phyloP scores from a whole-genome alignment of 2,797 vertebrate species.

The Arctocebus calabarensis region DNA sequence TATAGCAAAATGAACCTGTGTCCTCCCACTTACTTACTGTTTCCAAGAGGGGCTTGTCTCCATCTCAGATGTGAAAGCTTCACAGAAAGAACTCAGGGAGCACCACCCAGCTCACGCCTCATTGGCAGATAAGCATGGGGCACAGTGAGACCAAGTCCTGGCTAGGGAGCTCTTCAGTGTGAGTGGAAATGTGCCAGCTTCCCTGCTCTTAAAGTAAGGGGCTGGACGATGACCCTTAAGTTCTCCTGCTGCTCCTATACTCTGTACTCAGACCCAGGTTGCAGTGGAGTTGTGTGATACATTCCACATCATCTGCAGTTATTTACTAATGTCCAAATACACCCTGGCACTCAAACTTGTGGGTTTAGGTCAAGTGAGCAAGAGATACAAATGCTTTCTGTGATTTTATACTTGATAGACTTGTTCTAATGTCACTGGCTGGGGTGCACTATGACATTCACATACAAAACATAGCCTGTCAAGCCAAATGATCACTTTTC shows the following conservation, averaged over 20 bases:
- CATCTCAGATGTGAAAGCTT: background rate
- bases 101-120: background rate
- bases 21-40: background rate
- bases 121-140: background rate
- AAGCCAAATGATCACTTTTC: background rate
- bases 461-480: background rate
- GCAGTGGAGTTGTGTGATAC: accelerated
- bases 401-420: background rate
- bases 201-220: background rate
- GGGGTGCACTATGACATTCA: background rate
- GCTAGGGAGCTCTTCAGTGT: background rate
- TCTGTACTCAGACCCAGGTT: background rate
- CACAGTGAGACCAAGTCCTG: background rate
- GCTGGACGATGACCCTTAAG: background rate
- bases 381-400: background rate
- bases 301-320: background rate
- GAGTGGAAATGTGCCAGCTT: background rate
- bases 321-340: background rate
- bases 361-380: background rate
- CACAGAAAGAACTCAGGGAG: background rate
- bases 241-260: background rate
- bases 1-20: background rate
- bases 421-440: background rate
- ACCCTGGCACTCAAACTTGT: background rate
- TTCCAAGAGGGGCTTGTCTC: background rate